Evolutionary conservation across 2,113 vertebrate genomes (phyloP).

Genomic region (Pipa parva): DNA sequence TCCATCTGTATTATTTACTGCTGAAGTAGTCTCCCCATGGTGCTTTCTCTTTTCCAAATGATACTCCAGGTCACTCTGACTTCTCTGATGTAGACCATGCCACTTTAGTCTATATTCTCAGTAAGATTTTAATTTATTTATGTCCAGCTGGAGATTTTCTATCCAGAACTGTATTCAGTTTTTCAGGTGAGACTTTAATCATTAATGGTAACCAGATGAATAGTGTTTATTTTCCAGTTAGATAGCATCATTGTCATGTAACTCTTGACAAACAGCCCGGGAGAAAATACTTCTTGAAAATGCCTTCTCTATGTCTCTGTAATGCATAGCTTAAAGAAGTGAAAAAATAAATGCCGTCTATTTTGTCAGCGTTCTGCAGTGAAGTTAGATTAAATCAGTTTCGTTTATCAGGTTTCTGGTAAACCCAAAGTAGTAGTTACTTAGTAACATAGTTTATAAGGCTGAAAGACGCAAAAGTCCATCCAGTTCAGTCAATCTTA

Average conservation of each 20-base stretch:
- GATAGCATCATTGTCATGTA: constrained; percentile 5
- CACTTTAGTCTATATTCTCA: background rate
- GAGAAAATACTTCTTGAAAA: background rate
- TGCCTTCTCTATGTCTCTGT: no score
- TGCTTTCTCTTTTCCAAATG: background rate
- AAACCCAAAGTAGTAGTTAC: no score
- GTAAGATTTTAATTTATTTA: constrained; percentile 20
- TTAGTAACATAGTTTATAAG: no score
- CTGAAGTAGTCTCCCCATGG: no score
- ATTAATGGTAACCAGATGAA: constrained; percentile 6
- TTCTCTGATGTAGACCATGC: background rate
- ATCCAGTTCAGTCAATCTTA: no score
- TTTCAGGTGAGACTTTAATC: background rate
- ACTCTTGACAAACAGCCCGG: background rate
- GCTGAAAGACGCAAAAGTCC: no score
- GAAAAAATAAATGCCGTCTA: no score
- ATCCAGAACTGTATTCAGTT: background rate
- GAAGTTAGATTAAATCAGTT: no score
- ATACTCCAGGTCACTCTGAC: background rate
- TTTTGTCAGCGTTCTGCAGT: no score
- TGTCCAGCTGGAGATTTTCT: constrained; percentile 5
- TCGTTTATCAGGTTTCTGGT: no score
- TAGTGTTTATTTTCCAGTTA: constrained; percentile 1
- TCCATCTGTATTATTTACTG: no score
- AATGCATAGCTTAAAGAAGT: no score